Conservation (phyloP, 2,113 vertebrate species). For the Loxodonta africana region DNA sequence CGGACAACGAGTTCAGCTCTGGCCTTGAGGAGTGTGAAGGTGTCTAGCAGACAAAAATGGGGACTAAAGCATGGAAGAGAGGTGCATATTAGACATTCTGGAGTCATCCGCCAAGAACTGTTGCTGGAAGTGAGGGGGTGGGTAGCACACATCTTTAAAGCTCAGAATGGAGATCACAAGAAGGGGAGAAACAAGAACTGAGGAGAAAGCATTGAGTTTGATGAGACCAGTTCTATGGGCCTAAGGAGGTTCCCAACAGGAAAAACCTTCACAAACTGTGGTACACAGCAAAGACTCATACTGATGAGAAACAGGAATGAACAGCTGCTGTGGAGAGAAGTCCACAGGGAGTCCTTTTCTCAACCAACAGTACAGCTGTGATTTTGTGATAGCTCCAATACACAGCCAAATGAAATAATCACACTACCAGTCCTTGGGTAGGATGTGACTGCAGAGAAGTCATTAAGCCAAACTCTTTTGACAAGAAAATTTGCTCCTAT, state of each 20-base stretch:
- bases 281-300: background rate
- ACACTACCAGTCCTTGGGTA: background rate
- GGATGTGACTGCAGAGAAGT: background rate
- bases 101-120: background rate
- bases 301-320: background rate
- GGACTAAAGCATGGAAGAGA: background rate
- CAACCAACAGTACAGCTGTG: background rate
- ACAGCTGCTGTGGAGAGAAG: background rate
- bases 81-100: background rate
- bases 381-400: slow-evolving; percentile 21
- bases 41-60: background rate
- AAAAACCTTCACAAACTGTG: background rate
- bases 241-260: background rate
- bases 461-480: background rate
- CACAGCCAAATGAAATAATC: background rate
- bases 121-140: background rate
- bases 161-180: background rate
- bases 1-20: background rate
- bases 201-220: background rate
- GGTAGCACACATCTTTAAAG: background rate
- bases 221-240: background rate
- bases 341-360: background rate
- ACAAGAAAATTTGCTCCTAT: slow-evolving; percentile 15
- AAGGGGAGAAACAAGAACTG: background rate
- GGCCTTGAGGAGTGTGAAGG: background rate